A percentile compares a stretch with the other conserved stretches of the same genome.
Conservation (phyloP, 1,140 invertebrate species). For the Cherax quadricarinatus region DNA sequence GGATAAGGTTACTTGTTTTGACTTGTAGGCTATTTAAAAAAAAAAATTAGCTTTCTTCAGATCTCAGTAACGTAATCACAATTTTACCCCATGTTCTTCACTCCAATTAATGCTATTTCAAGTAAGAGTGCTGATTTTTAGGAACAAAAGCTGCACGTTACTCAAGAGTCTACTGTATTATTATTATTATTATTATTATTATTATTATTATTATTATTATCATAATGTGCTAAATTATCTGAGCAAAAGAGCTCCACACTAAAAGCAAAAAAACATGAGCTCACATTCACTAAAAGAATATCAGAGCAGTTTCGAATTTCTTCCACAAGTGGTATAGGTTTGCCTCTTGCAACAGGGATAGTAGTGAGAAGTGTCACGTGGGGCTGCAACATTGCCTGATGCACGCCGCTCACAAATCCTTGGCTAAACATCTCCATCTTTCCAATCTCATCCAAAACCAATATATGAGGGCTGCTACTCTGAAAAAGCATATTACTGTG, state of each 20-base stretch:
- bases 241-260: background rate
- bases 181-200: background rate
- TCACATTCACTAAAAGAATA: conserved; percentile 49
- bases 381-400: conserved; percentile 36
- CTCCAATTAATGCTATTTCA: too few species aligned
- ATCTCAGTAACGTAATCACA: too few species aligned
- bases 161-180: too few species aligned
- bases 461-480: conserved; percentile 71
- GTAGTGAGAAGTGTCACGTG: conserved; percentile 20
- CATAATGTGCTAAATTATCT: too few species aligned
- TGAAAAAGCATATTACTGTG: background rate
- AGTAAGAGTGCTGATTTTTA: too few species aligned
- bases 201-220: background rate
- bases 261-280: background rate
- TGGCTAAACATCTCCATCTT: conserved; percentile 84
- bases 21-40: too few species aligned
- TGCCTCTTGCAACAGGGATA: conserved; percentile 48
- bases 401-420: conserved; percentile 78
- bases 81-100: too few species aligned
- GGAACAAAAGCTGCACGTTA: too few species aligned
- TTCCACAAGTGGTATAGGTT: conserved; percentile 54
- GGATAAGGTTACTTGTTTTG: too few species aligned
- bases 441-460: conserved; percentile 83
- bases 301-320: conserved; percentile 29
- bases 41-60: too few species aligned